Percentiles rank a stretch among this genome's conserved stretches.
Conservation (phyloP, 2,888 invertebrate species). For the Pristionchus exspectatus region DNA sequence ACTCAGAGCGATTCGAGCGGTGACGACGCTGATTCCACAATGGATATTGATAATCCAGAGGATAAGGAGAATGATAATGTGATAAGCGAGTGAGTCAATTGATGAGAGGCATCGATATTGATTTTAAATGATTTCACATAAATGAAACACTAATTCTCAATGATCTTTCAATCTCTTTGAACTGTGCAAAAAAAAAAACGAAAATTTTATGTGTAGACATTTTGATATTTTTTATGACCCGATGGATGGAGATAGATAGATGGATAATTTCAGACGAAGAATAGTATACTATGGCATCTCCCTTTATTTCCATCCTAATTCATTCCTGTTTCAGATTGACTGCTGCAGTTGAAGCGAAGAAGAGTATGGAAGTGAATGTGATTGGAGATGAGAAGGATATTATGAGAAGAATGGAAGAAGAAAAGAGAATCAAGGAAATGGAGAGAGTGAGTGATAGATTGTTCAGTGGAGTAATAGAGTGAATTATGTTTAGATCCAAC, state of each 20-base stretch:
- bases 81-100: neutral
- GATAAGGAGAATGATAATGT: slow-evolving; percentile 5
- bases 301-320: neutral
- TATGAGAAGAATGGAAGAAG: slow-evolving; percentile 43
- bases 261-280: neutral
- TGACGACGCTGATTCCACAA: neutral
- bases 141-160: no score
- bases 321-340: slow-evolving; percentile 25
- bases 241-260: neutral
- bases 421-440: slow-evolving; percentile 53
- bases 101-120: neutral
- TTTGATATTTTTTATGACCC: neutral
- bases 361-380: neutral
- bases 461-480: no score
- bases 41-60: neutral
- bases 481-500: neutral
- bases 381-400: slow-evolving; percentile 42
- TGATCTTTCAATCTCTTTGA: no score
- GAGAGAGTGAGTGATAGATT: slow-evolving; percentile 37
- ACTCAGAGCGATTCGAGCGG: slow-evolving; percentile 51
- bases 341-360: slow-evolving; percentile 48
- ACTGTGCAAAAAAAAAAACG: no score
- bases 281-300: neutral
- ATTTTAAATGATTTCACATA: no score
- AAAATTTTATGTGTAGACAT: neutral